These are phyloP conservation scores for Sebastolobus altivelis DNA, from an alignment of 2,797 vertebrate genomes.

Conservation along the genomic window DNA sequence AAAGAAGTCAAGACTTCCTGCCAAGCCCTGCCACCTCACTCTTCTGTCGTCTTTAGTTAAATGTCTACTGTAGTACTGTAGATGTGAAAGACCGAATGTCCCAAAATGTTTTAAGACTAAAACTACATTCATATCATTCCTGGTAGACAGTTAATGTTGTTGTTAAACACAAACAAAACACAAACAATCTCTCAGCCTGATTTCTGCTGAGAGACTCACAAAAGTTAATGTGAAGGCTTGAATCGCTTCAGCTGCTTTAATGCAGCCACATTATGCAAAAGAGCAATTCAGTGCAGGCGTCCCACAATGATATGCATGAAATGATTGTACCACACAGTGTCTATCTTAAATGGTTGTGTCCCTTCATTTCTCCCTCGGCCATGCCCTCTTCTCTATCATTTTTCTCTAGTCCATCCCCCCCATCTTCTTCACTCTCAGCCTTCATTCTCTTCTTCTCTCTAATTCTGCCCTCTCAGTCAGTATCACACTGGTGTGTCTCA, in stretches of 20 bases:
- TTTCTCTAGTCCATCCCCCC: background rate
- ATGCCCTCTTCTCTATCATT: background rate
- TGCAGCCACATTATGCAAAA: slow-evolving; percentile 43
- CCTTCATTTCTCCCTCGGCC: background rate
- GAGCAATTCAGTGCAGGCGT: background rate
- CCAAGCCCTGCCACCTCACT: background rate
- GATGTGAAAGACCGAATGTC: background rate
- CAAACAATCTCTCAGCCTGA: slow-evolving; percentile 9
- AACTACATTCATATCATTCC: background rate
- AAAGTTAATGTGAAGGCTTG: slow-evolving; percentile 7
- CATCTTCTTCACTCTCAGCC: background rate
- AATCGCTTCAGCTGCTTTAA: slow-evolving; percentile 30
- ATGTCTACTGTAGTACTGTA: background rate
- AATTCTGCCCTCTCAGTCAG: slow-evolving; percentile 1
- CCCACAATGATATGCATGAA: slow-evolving; percentile 7
- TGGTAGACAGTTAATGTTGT: slow-evolving; percentile 4
- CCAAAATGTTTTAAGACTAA: background rate
- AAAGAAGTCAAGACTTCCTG: background rate
- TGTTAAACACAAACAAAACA: slow-evolving; percentile 17
- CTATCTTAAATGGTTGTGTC: background rate
- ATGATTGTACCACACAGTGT: slow-evolving; percentile 1
- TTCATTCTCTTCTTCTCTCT: background rate
- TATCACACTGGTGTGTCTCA: slow-evolving; percentile 11
- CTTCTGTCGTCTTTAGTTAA: background rate
- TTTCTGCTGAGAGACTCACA: slow-evolving; percentile 15